Evolutionary conservation across 2,888 invertebrate species (phyloP).

Genomic region (Rhimphoctona megacephalus): DNA sequence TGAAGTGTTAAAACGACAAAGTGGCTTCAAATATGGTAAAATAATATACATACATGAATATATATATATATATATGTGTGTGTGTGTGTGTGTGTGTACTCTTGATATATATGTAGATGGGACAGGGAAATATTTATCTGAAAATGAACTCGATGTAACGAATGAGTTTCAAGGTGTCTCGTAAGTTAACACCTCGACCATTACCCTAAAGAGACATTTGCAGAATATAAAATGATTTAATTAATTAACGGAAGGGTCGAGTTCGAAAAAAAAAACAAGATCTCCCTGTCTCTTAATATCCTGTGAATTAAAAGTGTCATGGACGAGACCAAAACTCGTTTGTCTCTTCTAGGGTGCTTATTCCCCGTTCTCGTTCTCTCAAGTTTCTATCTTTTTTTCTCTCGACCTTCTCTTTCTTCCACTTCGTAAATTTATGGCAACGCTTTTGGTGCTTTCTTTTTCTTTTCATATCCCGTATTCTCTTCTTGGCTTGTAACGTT

Average conservation of each 20-base stretch:
- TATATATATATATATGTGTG: background rate
- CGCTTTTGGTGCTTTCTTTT: conserved; percentile 65
- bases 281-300: conserved; percentile 68
- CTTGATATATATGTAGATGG: conserved; percentile 3
- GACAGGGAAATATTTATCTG: background rate
- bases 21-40: conserved; percentile 19
- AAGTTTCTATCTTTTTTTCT: conserved; percentile 19
- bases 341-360: conserved; percentile 69
- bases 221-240: conserved; percentile 43
- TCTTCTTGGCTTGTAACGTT: conserved; percentile 51
- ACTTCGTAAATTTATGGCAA: conserved; percentile 64
- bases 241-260: conserved; percentile 54
- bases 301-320: conserved; percentile 78
- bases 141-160: conserved; percentile 8
- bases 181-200: conserved; percentile 8
- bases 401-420: conserved; percentile 42
- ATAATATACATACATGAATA: conserved; percentile 2
- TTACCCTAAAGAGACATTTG: conserved; percentile 12
- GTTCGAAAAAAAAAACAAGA: conserved; percentile 63
- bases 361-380: conserved; percentile 56
- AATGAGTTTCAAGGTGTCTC: conserved; percentile 16
- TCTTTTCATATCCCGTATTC: conserved; percentile 40
- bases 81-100: no score
- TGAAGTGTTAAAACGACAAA: conserved; percentile 46
- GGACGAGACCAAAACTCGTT: conserved; percentile 79